A percentile compares a stretch with the other conserved stretches of the same genome.
Evolutionary conservation across 2,113 vertebrate species (phyloP).

Genomic region (Eurypyga helias): DNA sequence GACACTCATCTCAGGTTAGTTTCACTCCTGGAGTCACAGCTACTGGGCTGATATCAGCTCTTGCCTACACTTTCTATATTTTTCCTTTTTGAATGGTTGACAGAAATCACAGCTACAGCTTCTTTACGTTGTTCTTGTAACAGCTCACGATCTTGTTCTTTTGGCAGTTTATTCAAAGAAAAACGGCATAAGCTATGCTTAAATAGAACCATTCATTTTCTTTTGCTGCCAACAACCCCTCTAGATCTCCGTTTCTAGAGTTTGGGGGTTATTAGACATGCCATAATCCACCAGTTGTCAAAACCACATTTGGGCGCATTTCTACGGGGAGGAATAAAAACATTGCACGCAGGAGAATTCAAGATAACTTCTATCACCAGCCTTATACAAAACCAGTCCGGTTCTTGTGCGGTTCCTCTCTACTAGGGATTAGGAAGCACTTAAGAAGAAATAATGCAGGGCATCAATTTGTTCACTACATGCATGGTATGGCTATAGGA

Average conservation of each 20-base stretch:
- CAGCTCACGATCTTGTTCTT: slow-evolving; percentile 18
- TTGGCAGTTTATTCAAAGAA: neutral
- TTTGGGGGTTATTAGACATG: neutral
- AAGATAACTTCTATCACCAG: neutral
- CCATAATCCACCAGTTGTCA: neutral
- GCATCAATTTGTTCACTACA: neutral
- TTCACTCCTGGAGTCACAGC: neutral
- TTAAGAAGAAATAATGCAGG: neutral
- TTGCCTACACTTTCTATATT: neutral
- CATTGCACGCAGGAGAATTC: neutral
- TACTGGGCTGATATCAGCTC: neutral
- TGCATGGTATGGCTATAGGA: neutral
- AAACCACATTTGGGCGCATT: neutral
- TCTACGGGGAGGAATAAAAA: neutral
- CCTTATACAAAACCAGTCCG: neutral
- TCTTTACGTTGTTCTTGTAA: neutral
- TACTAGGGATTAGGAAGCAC: neutral
- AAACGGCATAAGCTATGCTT: neutral
- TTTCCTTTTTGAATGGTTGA: neutral
- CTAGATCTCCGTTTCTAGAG: neutral
- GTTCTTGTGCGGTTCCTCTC: neutral
- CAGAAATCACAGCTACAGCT: neutral
- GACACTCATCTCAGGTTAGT: neutral
- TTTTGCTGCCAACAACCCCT: neutral
- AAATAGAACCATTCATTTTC: neutral